Conservation (phyloP, 1,140 invertebrate species). For the Macrobrachium nipponense region DNA sequence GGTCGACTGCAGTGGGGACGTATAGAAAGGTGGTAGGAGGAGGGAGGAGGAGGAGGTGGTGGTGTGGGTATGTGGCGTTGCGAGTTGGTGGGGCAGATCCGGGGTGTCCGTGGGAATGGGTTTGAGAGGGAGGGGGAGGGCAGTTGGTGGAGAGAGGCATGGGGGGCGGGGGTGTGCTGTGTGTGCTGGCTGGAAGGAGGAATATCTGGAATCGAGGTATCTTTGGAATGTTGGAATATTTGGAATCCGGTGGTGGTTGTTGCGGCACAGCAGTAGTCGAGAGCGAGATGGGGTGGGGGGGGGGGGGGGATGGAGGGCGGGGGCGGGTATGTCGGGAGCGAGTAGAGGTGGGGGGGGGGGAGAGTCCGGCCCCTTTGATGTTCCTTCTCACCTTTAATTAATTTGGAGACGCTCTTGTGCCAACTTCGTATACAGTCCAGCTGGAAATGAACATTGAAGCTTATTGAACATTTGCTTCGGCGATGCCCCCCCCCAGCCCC, state of each 20-base stretch:
- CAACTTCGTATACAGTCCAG: constrained; percentile 8
- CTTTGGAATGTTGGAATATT: constrained; percentile 11
- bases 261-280: background rate
- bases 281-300: background rate
- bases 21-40: background rate
- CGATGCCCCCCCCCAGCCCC: background rate
- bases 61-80: background rate
- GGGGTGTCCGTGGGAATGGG: background rate
- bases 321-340: background rate
- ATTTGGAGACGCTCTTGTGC: constrained; percentile 34
- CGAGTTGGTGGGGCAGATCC: background rate
- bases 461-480: constrained; percentile 12
- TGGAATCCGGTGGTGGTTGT: constrained; percentile 5
- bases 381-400: constrained; percentile 50
- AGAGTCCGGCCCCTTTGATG: background rate
- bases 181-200: background rate
- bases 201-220: constrained; percentile 1
- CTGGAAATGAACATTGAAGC: background rate
- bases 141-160: background rate
- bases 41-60: background rate
- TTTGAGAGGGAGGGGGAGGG: background rate
- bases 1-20: background rate
- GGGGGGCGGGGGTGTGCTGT: background rate
- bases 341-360: background rate
- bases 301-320: background rate